Percentiles rank a stretch among this genome's conserved stretches.
phyloP scores from a whole-genome alignment of 2,113 vertebrate species.

The Ailurus styani region DNA sequence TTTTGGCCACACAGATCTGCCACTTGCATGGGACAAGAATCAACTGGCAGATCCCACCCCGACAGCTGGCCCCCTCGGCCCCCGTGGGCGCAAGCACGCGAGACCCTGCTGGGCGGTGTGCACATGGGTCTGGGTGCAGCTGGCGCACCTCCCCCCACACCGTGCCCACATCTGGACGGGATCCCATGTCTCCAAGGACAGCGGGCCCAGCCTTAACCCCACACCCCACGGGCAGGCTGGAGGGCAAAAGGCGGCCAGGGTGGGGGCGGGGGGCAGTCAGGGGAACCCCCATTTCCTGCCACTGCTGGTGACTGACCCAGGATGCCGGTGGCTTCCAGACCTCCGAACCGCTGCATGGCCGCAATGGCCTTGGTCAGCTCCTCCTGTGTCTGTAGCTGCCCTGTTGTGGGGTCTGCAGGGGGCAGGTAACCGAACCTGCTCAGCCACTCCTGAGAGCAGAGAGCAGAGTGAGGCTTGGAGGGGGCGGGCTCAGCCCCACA shows the following conservation, averaged over 20 bases:
- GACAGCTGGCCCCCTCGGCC: background rate
- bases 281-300: rapidly evolving
- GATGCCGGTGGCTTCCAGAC: slow-evolving; percentile 90
- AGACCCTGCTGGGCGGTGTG: background rate
- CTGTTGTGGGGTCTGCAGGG: slow-evolving; percentile 86
- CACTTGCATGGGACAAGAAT: background rate
- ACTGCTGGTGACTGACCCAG: slow-evolving; percentile 82
- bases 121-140: background rate
- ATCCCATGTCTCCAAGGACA: background rate
- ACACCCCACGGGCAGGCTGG: too few species aligned
- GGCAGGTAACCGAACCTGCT: slow-evolving; percentile 96
- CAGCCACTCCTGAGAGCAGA: slow-evolving; percentile 91
- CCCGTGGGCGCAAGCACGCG: background rate
- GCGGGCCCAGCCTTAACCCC: too few species aligned
- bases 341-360: slow-evolving; percentile 96
- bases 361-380: slow-evolving; percentile 92
- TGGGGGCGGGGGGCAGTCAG: background rate
- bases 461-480: background rate
- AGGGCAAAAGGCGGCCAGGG: background rate
- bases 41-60: background rate
- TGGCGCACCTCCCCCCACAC: background rate
- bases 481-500: background rate
- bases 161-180: rapidly evolving
- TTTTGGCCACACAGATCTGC: background rate
- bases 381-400: slow-evolving; percentile 92